Evolutionary conservation across 2,888 invertebrate genomes (phyloP), one percentile per base, ranked within the genome.

Genomic region (Mythimna impura): DNA sequence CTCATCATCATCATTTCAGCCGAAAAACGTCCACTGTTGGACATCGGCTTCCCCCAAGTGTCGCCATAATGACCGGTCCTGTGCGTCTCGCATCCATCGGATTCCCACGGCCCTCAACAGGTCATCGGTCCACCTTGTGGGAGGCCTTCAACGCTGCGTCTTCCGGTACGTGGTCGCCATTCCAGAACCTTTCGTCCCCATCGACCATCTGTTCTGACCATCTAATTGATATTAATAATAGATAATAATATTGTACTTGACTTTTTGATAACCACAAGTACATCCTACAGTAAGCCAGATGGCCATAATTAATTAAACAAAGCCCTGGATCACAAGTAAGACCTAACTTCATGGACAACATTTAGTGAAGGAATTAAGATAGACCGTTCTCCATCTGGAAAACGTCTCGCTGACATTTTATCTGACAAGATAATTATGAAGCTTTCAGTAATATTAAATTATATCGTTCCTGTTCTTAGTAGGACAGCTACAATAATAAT

Each of bases 371-470:
- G 60, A 34, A 65, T 65, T 71, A 63, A 55, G 36, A 57, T 12
- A 55, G 62, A 40, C 52, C 47, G 52, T 54, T 36, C 40, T 22
- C 54, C 54, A 65, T 58, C 64, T 55, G 47, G 64, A 72, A 71
- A 61, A 57, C 47, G 66, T 82, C 52, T 3, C 34, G 40, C 36
- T 78, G 65, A 82, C 79, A 66, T 72, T 78, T 78, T 79, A 82
- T 79, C 72, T 62, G 83, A 82, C 67, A 72, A 64, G n/a, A 67
- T 78, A 78, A 78, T 65, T 64, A 71, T 52, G 50, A 64, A 67
- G 55, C 67, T 60, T 57, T 82, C 54, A 78, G 54, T 54, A n/a
- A 34, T 61, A 82, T 82, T 79, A 78, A 81, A 77, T 72, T 78
- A 78, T 79, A 57, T 34, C 10, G 20, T 25, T 47, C 5, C 64